A percentile compares a stretch with the other conserved stretches of the same genome.
These are phyloP conservation scores for Anniella stebbinsi DNA, from an alignment of 2,797 vertebrate species.

Conservation along the genomic window DNA sequence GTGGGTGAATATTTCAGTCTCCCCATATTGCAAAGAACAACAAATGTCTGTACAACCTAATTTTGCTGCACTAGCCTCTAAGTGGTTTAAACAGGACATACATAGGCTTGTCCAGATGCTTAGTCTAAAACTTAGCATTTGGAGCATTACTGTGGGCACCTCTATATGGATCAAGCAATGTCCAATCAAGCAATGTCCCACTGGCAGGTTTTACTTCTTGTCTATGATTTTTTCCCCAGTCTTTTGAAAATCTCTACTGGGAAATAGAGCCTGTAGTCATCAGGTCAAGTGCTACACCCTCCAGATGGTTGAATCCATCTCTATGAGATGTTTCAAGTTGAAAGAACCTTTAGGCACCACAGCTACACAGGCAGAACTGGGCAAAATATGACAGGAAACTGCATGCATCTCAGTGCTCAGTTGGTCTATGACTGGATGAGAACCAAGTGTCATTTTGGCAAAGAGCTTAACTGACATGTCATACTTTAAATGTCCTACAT, in stretches of 20 bases:
- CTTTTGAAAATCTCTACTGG: too few species aligned
- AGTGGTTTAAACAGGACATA: background rate
- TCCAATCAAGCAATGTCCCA: background rate
- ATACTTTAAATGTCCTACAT: background rate
- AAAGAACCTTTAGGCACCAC: background rate
- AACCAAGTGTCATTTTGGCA: background rate
- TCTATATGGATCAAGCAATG: background rate
- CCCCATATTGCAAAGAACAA: background rate
- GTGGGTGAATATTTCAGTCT: background rate
- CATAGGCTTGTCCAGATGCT: background rate
- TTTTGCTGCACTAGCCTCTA: background rate
- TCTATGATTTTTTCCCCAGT: background rate
- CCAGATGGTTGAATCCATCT: background rate
- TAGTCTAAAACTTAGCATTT: background rate
- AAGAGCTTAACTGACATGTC: background rate
- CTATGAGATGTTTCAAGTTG: background rate
- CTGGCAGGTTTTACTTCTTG: background rate
- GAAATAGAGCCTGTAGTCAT: too few species aligned
- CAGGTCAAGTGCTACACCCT: background rate
- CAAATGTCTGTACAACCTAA: background rate
- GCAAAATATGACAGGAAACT: background rate
- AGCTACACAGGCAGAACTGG: background rate
- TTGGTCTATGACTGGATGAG: background rate
- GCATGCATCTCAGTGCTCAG: background rate
- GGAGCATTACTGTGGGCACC: background rate